Conservation (phyloP, 2,113 vertebrate genomes). For the Rhinoderma darwinii region DNA sequence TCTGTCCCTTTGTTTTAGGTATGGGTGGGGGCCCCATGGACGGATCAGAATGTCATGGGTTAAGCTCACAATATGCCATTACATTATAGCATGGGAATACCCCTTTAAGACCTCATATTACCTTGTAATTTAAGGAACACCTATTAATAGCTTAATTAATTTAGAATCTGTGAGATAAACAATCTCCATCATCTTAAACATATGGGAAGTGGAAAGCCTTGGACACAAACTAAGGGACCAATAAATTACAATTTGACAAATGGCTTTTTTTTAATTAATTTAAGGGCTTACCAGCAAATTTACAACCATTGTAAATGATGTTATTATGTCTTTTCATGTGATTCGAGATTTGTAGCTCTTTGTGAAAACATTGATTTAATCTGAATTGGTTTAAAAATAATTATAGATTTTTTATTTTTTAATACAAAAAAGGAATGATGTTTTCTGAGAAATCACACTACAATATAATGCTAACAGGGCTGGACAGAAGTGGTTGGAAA, state of each 20-base stretch:
- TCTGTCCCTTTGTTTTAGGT: too few species aligned
- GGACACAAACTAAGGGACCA: neutral
- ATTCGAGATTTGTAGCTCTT: neutral
- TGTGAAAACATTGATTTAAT: neutral
- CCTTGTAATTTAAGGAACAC: neutral
- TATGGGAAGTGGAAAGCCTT: neutral
- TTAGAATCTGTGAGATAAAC: neutral
- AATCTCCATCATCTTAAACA: neutral
- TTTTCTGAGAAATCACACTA: neutral
- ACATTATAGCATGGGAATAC: too few species aligned
- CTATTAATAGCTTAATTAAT: neutral
- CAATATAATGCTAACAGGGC: neutral
- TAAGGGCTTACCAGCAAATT: constrained; percentile 6
- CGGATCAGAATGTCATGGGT: too few species aligned
- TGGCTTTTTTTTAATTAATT: constrained; percentile 35
- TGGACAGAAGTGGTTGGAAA: too few species aligned
- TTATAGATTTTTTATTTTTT: too few species aligned
- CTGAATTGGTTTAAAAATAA: neutral
- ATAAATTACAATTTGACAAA: constrained; percentile 21
- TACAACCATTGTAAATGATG: neutral
- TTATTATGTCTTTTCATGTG: neutral
- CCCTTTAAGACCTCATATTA: neutral
- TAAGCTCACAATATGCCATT: too few species aligned
- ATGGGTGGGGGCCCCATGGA: too few species aligned
- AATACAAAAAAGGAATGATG: neutral